These are phyloP conservation scores for Sinocyclocheilus anophthalmus DNA, from an alignment of 2,113 vertebrate species.

Conservation along the genomic window DNA sequence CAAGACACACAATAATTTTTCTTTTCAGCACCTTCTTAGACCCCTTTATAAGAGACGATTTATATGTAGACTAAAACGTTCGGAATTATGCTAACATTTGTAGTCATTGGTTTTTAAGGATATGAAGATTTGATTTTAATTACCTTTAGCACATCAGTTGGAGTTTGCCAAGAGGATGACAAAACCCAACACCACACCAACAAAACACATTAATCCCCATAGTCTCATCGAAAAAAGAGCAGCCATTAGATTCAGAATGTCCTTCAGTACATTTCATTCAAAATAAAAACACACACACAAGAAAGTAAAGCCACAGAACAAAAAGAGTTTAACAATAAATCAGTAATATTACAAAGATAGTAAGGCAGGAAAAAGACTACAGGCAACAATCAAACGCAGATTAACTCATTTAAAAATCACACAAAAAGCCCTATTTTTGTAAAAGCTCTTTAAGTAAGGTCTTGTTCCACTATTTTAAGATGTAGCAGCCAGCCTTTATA, in stretches of 20 bases:
- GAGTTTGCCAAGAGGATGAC: constrained; percentile 93
- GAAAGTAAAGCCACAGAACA: background rate
- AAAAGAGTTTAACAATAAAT: background rate
- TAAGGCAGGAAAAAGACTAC: background rate
- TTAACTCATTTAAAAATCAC: background rate
- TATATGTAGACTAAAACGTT: background rate
- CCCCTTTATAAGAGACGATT: too few relatives aligned
- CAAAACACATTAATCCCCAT: constrained; percentile 96
- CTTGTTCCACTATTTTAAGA: background rate
- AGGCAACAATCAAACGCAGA: background rate
- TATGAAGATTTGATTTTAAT: constrained; percentile 22
- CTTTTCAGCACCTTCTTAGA: too few relatives aligned
- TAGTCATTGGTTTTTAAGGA: background rate
- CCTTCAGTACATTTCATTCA: background rate
- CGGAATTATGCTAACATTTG: background rate
- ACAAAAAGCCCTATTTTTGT: background rate
- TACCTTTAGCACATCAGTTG: constrained; percentile 96
- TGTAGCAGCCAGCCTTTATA: background rate
- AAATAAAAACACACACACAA: too few relatives aligned
- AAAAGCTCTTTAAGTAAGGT: background rate
- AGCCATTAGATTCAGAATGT: background rate
- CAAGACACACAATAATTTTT: too few relatives aligned
- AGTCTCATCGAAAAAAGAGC: constrained; percentile 82
- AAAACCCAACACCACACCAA: constrained; percentile 91
- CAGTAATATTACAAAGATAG: background rate